Evolutionary conservation across 2,113 vertebrate genomes (phyloP).

Genomic region (Apistogramma diplotaenia): DNA sequence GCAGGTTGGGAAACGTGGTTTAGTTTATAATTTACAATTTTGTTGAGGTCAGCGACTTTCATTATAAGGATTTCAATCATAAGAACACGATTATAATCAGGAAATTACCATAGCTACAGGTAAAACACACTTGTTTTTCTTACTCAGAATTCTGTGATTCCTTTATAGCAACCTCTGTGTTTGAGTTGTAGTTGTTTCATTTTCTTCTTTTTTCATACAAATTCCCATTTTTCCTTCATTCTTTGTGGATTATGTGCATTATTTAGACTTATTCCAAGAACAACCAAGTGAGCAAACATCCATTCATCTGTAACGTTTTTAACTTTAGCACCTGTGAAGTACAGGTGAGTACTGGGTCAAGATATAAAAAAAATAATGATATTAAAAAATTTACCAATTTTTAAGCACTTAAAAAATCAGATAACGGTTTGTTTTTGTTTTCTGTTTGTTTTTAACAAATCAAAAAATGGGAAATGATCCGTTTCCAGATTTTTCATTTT

Average conservation of each 20-base stretch:
- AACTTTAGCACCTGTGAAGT: too few species aligned
- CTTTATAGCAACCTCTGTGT: not conserved
- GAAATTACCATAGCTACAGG: not conserved
- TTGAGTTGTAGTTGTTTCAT: not conserved
- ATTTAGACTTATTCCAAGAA: not conserved
- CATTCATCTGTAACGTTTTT: too few species aligned
- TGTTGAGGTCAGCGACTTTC: not conserved
- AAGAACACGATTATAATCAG: not conserved
- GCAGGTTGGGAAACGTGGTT: rapidly evolving
- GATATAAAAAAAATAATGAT: too few species aligned
- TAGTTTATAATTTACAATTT: not conserved
- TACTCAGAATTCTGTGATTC: not conserved
- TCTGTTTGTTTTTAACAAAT: too few species aligned
- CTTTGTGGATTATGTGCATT: not conserved
- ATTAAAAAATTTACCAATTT: too few species aligned
- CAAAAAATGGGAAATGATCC: too few species aligned
- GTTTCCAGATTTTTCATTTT: too few species aligned
- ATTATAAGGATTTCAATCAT: not conserved
- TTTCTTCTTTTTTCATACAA: not conserved
- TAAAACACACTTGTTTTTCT: not conserved
- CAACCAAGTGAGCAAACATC: not conserved
- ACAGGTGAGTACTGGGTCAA: too few species aligned
- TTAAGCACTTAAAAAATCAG: too few species aligned
- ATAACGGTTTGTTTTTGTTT: too few species aligned
- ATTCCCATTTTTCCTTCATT: not conserved